phyloP scores from a whole-genome alignment of 2,797 vertebrate species.

The Schizopygopsis pylzovi region DNA sequence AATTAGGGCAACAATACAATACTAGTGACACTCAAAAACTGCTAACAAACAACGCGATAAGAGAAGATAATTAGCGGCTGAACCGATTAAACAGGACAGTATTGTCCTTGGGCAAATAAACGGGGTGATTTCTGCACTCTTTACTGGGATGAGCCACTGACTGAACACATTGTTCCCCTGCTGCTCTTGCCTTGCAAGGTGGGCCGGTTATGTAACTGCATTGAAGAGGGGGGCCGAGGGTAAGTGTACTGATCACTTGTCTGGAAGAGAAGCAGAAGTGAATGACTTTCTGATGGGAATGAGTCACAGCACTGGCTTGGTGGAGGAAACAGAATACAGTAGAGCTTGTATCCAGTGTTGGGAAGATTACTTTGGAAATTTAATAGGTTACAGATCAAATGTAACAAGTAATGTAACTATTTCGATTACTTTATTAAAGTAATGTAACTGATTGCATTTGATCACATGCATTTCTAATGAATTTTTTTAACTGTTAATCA shows the following conservation, averaged over 20 bases:
- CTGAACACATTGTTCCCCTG: constrained; percentile 68
- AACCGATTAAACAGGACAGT: constrained; percentile 64
- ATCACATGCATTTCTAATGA: no score
- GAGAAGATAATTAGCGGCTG: constrained; percentile 56
- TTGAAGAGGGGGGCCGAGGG: constrained; percentile 54
- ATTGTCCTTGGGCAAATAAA: constrained; percentile 63
- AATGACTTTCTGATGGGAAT: constrained; percentile 72
- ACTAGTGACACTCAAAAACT: background rate
- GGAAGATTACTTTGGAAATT: background rate
- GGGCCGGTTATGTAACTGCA: constrained; percentile 73
- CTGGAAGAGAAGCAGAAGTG: constrained; percentile 68
- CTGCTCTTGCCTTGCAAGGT: constrained; percentile 74
- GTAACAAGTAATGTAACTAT: background rate
- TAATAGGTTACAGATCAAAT: background rate
- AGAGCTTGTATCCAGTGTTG: background rate
- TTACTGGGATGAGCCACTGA: constrained; percentile 68
- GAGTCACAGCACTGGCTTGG: constrained; percentile 63
- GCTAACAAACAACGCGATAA: background rate
- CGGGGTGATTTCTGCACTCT: constrained; percentile 64
- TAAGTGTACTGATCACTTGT: constrained; percentile 68
- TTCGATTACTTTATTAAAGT: background rate
- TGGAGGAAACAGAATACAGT: constrained; percentile 32
- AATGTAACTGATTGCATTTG: no score
- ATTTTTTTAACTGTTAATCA: background rate
- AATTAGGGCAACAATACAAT: background rate